Base-by-base conservation (phyloP, 2,888 invertebrate species). In the Cremastinae sp. region DNA sequence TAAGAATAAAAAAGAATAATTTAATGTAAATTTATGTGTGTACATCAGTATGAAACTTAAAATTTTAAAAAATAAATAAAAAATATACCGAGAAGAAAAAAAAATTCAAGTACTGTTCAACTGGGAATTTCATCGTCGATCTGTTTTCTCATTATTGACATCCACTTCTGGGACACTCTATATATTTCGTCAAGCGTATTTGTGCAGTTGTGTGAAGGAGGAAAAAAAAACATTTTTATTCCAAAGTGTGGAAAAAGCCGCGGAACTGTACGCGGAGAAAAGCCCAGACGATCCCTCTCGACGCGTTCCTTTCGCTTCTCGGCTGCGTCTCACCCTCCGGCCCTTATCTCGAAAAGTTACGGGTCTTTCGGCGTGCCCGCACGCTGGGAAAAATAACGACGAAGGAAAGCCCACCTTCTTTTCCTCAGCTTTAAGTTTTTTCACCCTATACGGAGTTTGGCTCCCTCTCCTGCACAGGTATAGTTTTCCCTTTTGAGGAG, bases 211-310 rank as follows among this genome's bases (percentile, higher is more conserved):
- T 62, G 14, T 38, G 36, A 38, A 20, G 7, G 18, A 62, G 58
- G n/a, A n/a, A n/a, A 68, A 68, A 45, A 64, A 69, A 69, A 64
- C 58, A 72, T 64, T 76, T 76, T 75, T 72, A 68, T 72, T 72
- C 34, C 53, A 28, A n/a, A 69, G 59, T 64, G 61, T 47, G 69
- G 72, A 49, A 59, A 76, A 72, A 75, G 68, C 68, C 68, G 64
- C 51, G 68, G 75, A 54, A 45, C 56, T 66, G 72, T 69, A 69
- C 64, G 68, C 45, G 8, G 12, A 22, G 47, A 43, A 76, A 76
- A 73, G 69, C 68, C 75, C 75, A 28, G 68, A 64, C 68, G 68
- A 76, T 72, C 72, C 66, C 38, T 49, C 64, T 58, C 59, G 18
- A 16, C 14, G 59, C n/a, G 43, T 5, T 5, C 41, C 14, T 22